Percentiles rank a stretch among this genome's conserved stretches.
phyloP scores from a whole-genome alignment of 1,140 invertebrate species.

The Caligus rogercresseyi region DNA sequence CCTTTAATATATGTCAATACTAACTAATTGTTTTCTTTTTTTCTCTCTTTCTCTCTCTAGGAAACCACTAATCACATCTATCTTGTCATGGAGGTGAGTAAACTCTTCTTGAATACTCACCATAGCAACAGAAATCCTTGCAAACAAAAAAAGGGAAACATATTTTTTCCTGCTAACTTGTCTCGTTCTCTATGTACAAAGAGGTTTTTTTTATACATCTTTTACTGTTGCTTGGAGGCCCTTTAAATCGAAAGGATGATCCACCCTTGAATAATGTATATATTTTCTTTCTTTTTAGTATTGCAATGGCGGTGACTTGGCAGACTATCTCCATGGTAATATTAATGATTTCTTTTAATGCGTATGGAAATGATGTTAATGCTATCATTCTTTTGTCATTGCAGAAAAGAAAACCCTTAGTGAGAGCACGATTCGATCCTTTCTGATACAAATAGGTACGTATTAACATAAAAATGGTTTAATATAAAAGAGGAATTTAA shows the following conservation, averaged over 20 bases:
- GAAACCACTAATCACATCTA: constrained; percentile 83
- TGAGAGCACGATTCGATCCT: constrained; percentile 88
- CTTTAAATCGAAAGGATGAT: too few relatives aligned
- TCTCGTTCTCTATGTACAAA: too few relatives aligned
- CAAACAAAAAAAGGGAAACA: neutral
- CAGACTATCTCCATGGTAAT: constrained; percentile 80
- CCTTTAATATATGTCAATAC: constrained; percentile 10
- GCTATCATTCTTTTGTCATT: constrained; percentile 26
- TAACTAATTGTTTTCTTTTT: constrained; percentile 10
- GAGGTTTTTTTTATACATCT: neutral
- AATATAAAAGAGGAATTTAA: too few relatives aligned
- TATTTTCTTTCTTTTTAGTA: constrained; percentile 42
- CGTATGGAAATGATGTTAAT: constrained; percentile 18
- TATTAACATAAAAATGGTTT: too few relatives aligned
- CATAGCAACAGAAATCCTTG: constrained; percentile 21
- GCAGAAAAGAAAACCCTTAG: constrained; percentile 73
- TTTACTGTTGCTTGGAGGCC: too few relatives aligned
- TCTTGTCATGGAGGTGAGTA: constrained; percentile 80
- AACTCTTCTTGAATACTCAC: constrained; percentile 18
- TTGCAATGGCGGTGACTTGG: constrained; percentile 95
- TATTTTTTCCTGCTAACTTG: too few relatives aligned
- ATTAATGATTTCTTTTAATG: constrained; percentile 22
- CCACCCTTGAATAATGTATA: neutral
- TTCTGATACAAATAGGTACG: constrained; percentile 77
- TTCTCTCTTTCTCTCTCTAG: constrained; percentile 30